These are phyloP conservation scores for Alcedo quadribrachys DNA, from an alignment of 2,797 vertebrate genomes.

Conservation along the genomic window DNA sequence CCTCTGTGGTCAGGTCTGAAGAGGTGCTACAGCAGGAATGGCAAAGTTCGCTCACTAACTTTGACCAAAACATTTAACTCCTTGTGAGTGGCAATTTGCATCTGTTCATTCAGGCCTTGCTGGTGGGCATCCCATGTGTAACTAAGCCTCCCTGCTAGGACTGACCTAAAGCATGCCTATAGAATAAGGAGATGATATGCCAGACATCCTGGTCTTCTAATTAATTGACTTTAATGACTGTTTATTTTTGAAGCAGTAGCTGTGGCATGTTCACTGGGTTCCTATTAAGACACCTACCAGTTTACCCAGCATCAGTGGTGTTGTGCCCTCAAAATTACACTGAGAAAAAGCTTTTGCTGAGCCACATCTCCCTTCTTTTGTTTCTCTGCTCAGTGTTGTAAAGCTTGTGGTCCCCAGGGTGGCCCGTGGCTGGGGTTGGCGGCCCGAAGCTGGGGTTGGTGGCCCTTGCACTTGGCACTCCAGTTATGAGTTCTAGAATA, in stretches of 20 bases:
- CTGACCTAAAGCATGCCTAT: background rate
- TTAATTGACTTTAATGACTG: background rate
- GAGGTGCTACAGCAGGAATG: background rate
- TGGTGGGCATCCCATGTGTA: background rate
- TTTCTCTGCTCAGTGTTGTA: rapidly evolving
- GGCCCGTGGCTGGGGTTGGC: rapidly evolving
- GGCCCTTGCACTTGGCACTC: background rate
- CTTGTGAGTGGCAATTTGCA: background rate
- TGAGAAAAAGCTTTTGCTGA: background rate
- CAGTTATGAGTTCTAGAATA: background rate
- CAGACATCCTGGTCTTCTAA: background rate
- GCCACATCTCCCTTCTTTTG: background rate
- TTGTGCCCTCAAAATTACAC: background rate
- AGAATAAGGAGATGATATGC: background rate
- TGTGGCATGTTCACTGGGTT: background rate
- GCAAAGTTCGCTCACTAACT: background rate
- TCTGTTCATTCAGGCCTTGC: background rate
- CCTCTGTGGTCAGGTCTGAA: background rate
- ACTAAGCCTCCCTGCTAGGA: background rate
- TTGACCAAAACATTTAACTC: background rate
- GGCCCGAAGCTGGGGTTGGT: rapidly evolving
- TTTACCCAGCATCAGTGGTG: background rate
- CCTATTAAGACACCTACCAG: background rate
- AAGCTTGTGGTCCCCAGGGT: background rate
- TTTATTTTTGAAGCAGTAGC: background rate